phyloP scores from a whole-genome alignment of 2,888 invertebrate species.

The Drosophila hamatofila region DNA sequence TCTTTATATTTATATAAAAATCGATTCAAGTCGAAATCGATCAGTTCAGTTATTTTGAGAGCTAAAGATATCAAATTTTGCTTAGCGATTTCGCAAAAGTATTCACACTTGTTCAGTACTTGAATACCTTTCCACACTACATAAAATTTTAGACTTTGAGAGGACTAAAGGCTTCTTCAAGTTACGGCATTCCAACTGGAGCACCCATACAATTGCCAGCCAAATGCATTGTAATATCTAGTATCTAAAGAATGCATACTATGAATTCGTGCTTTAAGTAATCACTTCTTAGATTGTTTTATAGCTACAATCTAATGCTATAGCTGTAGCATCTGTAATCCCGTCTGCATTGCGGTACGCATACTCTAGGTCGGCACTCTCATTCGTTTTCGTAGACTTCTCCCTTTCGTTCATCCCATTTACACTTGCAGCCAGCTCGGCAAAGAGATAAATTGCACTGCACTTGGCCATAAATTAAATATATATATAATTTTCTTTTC shows the following conservation, averaged over 20 bases:
- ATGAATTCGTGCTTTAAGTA: not conserved
- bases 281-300: not conserved
- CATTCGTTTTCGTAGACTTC: conserved; percentile 7
- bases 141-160: too few relatives aligned
- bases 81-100: too few relatives aligned
- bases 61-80: too few relatives aligned
- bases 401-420: conserved; percentile 41
- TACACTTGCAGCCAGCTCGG: conserved; percentile 35
- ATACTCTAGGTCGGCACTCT: conserved; percentile 10
- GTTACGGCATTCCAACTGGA: too few relatives aligned
- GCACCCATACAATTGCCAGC: too few relatives aligned
- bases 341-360: conserved; percentile 51
- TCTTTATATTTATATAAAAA: too few relatives aligned
- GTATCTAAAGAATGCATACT: not conserved
- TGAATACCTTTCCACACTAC: too few relatives aligned
- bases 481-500: conserved; percentile 30
- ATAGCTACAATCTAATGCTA: conserved; percentile 9
- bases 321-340: conserved; percentile 39
- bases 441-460: conserved; percentile 64
- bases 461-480: conserved; percentile 71
- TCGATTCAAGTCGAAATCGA: too few relatives aligned
- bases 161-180: too few relatives aligned
- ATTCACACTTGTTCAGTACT: too few relatives aligned
- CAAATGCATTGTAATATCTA: too few relatives aligned
- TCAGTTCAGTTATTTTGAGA: too few relatives aligned